Conservation (phyloP, 2,888 invertebrate species). For the Hofmannophila pseudospretella region DNA sequence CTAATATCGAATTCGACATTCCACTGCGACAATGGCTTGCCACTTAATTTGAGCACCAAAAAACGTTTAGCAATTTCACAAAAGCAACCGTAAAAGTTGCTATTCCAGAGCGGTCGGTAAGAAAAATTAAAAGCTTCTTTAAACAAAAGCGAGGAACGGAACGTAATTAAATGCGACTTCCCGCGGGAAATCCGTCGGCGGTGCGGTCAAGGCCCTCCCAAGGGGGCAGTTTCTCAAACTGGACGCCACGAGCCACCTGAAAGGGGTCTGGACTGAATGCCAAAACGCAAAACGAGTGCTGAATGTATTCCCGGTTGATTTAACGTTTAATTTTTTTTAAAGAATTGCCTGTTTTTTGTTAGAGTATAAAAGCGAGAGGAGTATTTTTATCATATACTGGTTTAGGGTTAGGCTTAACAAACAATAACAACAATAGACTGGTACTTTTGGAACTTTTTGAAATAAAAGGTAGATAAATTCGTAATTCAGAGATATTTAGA, state of each 20-base stretch:
- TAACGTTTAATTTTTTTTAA: not conserved
- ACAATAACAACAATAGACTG: too few species aligned
- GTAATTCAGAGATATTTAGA: too few species aligned
- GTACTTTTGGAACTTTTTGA: too few species aligned
- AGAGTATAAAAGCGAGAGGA: not conserved
- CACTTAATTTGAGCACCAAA: not conserved
- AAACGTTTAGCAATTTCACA: constrained; percentile 1
- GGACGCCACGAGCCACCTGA: not conserved
- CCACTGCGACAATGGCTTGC: not conserved
- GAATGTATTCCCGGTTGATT: too few species aligned
- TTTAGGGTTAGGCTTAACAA: too few species aligned
- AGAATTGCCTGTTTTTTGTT: not conserved
- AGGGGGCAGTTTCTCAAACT: constrained; percentile 1
- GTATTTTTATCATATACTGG: too few species aligned
- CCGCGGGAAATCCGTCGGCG: constrained; percentile 9
- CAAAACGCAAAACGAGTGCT: too few species aligned
- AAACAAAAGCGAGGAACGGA: constrained; percentile 12
- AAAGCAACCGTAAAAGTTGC: constrained; percentile 2
- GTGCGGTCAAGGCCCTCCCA: constrained; percentile 9
- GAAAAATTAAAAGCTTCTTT: constrained; percentile 15
- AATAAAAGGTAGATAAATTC: too few species aligned
- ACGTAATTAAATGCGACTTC: constrained; percentile 15
- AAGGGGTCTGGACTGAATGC: too few species aligned
- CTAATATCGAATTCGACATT: too few species aligned
- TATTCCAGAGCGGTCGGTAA: constrained; percentile 6